Evolutionary conservation across 1,140 invertebrate species (phyloP), one percentile per base, ranked within the genome.

Genomic region (Capitella teleta): DNA sequence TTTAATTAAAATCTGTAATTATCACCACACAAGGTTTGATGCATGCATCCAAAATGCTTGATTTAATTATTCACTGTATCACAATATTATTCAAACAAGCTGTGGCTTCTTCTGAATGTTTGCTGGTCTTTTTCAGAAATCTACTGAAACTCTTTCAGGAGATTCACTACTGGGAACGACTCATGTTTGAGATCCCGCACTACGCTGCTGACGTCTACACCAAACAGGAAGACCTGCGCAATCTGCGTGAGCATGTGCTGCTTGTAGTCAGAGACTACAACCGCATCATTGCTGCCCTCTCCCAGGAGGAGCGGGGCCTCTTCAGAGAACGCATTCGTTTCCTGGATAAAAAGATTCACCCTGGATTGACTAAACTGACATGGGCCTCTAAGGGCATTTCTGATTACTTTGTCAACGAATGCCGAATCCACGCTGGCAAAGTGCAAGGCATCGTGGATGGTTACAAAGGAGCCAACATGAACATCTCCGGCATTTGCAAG

Each of bases 191-290:
- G 60, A 78, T 85, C 50, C 83, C 84, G 0, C 63, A 77, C 2
- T 76, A 80, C 53, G 79, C 48, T 69, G 68, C 58, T 26, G 57
- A 68, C 59, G 79, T 72, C 3, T 80, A 80, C 57, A 69, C 76
- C 49, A 82, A 80, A 48, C 76, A 78, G 40, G 77, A 80, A 6
- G 77, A 75, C 8, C 63, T 87, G 1, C 71, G 77, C 21, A 80
- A 80, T 51, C 73, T 85, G 0, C 81, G 82, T 49, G 82, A 87
- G 61, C 81, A 80, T 54, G 81, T 89, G 0, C 60, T 86, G 10
- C 74, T 80, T 1, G 79, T 91, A 1, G 81, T 85, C 1, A 74
- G 80, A 21, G 81, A 84, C 34, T 90, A 90, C 64, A 91, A 92
- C 68, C 80, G 70, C 60, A 85, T 89, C 28, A 61, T 90, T 40